Evolutionary conservation across 1,140 invertebrate genomes (phyloP).

Genomic region (Calephelis virginiensis): DNA sequence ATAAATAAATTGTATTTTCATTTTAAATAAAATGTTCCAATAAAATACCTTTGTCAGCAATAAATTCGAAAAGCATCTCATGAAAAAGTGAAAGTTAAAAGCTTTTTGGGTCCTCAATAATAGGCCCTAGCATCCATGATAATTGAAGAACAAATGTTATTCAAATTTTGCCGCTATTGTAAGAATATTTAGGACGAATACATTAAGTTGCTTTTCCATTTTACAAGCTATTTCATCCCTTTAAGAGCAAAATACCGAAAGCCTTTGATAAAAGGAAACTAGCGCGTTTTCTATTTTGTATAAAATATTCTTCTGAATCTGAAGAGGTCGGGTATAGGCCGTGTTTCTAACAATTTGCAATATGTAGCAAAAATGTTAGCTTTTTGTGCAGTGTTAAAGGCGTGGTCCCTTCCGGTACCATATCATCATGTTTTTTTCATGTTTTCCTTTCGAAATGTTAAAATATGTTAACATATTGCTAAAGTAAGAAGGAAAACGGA

Average conservation of each 20-base stretch:
- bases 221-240: not conserved
- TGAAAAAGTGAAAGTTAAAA: constrained; percentile 9
- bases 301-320: too few species aligned
- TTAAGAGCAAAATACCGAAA: not conserved
- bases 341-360: too few species aligned
- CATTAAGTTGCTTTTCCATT: not conserved
- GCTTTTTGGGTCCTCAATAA: constrained; percentile 9
- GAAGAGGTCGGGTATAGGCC: too few species aligned
- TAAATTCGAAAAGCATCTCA: not conserved
- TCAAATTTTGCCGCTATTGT: not conserved
- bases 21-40: too few species aligned
- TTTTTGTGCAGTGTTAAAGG: too few species aligned
- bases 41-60: not conserved
- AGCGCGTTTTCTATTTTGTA: not conserved
- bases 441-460: too few species aligned
- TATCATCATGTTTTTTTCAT: too few species aligned
- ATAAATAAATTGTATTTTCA: too few species aligned
- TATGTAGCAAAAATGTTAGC: too few species aligned
- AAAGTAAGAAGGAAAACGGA: too few species aligned
- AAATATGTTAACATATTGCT: too few species aligned
- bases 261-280: not conserved
- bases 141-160: not conserved
- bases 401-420: too few species aligned
- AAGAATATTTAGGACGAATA: not conserved
- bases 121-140: not conserved